These are phyloP conservation scores for Poecile montanus DNA, from an alignment of 2,797 vertebrate genomes.

Conservation along the genomic window DNA sequence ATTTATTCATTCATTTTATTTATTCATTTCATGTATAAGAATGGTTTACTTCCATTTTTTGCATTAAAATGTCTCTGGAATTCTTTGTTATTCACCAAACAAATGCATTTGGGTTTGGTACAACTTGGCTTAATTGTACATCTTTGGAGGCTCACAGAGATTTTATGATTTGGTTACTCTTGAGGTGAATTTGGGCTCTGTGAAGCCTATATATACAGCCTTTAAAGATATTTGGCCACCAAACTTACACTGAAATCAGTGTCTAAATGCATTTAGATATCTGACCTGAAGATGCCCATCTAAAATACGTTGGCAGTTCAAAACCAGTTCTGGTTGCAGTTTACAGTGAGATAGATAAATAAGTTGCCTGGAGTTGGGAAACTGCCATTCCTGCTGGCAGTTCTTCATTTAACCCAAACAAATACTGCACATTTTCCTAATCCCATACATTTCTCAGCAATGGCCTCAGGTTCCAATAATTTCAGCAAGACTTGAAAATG, in stretches of 20 bases:
- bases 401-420: slow-evolving; percentile 22
- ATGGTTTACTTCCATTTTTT: not conserved
- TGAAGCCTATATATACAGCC: not conserved
- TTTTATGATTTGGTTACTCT: not conserved
- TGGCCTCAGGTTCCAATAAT: not conserved
- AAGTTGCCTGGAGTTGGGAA: not conserved
- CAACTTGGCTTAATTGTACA: not conserved
- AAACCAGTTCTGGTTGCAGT: not conserved
- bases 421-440: not conserved
- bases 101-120: not conserved
- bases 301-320: not conserved
- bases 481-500: not conserved
- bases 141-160: not conserved
- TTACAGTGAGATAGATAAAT: not conserved
- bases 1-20: not conserved
- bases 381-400: not conserved
- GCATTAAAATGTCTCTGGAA: not conserved
- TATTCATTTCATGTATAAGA: not conserved
- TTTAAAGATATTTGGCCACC: not conserved
- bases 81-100: not conserved
- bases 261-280: not conserved
- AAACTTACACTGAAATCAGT: not conserved
- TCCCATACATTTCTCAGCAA: not conserved
- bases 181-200: not conserved
- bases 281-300: not conserved